Evolutionary conservation across 2,888 invertebrate species (phyloP).

Genomic region (Eucera pruinosa): DNA sequence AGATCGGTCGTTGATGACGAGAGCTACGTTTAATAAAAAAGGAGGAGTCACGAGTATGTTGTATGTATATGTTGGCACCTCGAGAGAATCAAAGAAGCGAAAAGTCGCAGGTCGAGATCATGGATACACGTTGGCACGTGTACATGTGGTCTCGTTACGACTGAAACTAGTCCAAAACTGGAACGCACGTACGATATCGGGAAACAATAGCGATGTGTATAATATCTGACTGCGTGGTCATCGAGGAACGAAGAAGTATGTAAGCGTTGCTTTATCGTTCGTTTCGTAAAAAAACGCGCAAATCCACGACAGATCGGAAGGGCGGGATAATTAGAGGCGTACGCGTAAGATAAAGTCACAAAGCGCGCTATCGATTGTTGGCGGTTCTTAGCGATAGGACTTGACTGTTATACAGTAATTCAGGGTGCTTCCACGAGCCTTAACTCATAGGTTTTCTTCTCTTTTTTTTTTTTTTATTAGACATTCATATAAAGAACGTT

Average conservation of each 20-base stretch:
- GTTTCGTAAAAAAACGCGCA: conserved; percentile 31
- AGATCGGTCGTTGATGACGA: conserved; percentile 83
- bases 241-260: conserved; percentile 18
- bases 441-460: conserved; percentile 62
- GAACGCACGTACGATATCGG: conserved; percentile 58
- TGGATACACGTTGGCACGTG: conserved; percentile 31
- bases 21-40: conserved; percentile 80
- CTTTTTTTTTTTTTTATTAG: conserved; percentile 40
- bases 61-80: conserved; percentile 15
- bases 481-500: conserved; percentile 64
- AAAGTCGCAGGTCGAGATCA: conserved; percentile 34
- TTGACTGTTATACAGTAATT: conserved; percentile 78
- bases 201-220: conserved; percentile 39
- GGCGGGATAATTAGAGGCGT: conserved; percentile 5
- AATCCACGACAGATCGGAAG: conserved; percentile 4
- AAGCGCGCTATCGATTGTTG: conserved; percentile 34
- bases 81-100: conserved; percentile 48
- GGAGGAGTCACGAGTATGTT: conserved; percentile 32
- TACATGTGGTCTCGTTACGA: conserved; percentile 59
- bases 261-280: conserved; percentile 20
- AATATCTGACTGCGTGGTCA: conserved; percentile 28
- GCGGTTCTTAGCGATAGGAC: conserved; percentile 45
- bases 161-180: conserved; percentile 77
- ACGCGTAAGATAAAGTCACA: conserved; percentile 31
- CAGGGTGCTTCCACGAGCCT: conserved; percentile 82